These are phyloP conservation scores for Ligdia adustata DNA, from an alignment of 2,888 invertebrate genomes.

Conservation along the genomic window DNA sequence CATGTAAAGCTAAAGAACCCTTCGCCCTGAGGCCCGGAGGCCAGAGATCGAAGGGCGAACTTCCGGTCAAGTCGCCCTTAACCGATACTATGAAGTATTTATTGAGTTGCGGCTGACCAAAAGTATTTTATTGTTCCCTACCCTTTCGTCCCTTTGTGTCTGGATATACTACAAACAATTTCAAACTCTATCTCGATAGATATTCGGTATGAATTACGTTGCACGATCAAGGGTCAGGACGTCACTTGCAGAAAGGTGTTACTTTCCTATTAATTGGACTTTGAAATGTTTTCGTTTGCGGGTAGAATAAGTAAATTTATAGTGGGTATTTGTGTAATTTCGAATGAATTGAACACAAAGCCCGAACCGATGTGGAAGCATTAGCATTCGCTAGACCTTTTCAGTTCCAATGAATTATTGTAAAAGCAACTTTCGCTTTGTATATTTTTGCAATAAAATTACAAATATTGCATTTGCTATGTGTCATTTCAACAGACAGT, in stretches of 20 bases:
- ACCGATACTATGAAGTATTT: slow-evolving; percentile 83
- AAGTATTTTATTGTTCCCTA: slow-evolving; percentile 79
- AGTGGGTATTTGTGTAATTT: slow-evolving; percentile 28
- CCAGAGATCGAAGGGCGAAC: slow-evolving; percentile 78
- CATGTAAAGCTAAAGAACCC: slow-evolving; percentile 53
- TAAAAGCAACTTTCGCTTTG: neutral
- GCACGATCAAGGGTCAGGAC: slow-evolving; percentile 35
- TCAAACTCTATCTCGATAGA: slow-evolving; percentile 33
- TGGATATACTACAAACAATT: slow-evolving; percentile 33
- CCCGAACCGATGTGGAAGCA: slow-evolving; percentile 8
- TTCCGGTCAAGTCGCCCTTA: slow-evolving; percentile 75
- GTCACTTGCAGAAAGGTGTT: slow-evolving; percentile 59
- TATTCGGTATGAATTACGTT: slow-evolving; percentile 37
- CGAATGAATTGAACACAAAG: slow-evolving; percentile 25
- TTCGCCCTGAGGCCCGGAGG: slow-evolving; percentile 55
- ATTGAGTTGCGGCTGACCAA: slow-evolving; percentile 81
- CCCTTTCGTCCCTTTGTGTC: slow-evolving; percentile 62
- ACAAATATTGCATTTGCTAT: neutral
- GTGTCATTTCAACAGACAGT: neutral
- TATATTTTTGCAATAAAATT: slow-evolving; percentile 11
- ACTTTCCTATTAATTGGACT: slow-evolving; percentile 69
- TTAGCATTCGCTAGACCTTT: slow-evolving; percentile 5
- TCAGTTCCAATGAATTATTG: neutral
- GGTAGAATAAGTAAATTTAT: slow-evolving; percentile 58
- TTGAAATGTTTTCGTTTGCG: slow-evolving; percentile 65